phyloP scores from a whole-genome alignment of 2,888 invertebrate species.

The Danaus chrysippus region DNA sequence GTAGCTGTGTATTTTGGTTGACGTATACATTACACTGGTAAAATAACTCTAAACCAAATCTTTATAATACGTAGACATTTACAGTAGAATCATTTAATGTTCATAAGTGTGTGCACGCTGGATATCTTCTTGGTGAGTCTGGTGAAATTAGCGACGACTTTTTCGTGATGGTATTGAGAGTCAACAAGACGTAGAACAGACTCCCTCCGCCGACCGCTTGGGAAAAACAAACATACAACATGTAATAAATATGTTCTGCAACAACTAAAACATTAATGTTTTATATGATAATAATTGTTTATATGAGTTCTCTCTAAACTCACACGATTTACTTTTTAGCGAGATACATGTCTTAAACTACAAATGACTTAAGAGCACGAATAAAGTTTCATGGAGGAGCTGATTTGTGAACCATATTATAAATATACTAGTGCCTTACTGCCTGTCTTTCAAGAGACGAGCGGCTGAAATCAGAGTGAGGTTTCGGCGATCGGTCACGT shows the following conservation, averaged over 20 bases:
- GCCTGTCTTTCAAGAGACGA: slow-evolving; percentile 47
- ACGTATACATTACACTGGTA: too few species aligned
- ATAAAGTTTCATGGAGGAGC: too few species aligned
- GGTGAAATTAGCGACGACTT: slow-evolving; percentile 63
- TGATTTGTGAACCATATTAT: too few species aligned
- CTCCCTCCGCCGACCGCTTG: slow-evolving; percentile 55
- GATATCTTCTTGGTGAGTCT: slow-evolving; percentile 66
- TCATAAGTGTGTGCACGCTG: slow-evolving; percentile 48
- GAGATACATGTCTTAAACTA: too few species aligned
- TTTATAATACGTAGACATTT: too few species aligned
- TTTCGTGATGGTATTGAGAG: slow-evolving; percentile 57
- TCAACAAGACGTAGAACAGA: slow-evolving; percentile 62
- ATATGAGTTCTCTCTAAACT: too few species aligned
- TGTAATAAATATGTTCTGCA: neutral
- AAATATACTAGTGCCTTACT: slow-evolving; percentile 46
- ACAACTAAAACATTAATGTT: too few species aligned
- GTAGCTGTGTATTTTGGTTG: too few species aligned
- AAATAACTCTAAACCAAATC: too few species aligned
- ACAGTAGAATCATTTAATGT: slow-evolving; percentile 35
- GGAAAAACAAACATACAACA: slow-evolving; percentile 13
- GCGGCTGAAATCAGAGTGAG: slow-evolving; percentile 54
- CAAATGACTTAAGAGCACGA: too few species aligned
- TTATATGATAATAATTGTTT: too few species aligned
- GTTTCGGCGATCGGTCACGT: slow-evolving; percentile 50
- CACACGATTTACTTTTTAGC: too few species aligned